Base-by-base conservation (phyloP, 2,797 vertebrate species). In the Sphenopsis melanotis region DNA sequence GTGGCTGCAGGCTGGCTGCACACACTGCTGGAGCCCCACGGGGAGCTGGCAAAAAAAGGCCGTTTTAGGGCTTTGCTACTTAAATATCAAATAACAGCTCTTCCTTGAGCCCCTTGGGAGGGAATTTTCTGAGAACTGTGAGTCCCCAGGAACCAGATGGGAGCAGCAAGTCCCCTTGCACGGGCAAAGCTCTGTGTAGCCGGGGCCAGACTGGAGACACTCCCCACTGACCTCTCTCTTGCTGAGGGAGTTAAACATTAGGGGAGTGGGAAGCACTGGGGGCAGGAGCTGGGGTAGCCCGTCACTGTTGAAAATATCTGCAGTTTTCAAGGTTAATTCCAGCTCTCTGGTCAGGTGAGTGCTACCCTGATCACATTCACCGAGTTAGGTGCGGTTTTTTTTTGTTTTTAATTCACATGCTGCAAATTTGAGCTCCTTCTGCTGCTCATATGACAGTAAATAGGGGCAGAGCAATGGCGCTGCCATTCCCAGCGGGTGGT, bases 191-290 rank as follows among this genome's bases (percentile, higher is more conserved):
- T 61, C 37, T 30, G 23, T 8, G 6, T 4, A 13, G 24, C 61
- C 0, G 0, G 7, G n/a, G 16, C 37, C 0, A 2, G 39, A 9
- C 20, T 22, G 49, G 30, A 55, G 49, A n/a, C 6, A 10, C 19
- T 56, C 42, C 8, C 12, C 2, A 2, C 32, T 10, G 56, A 30
- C 2, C 0, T 32, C 46, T 11, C 39, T 20, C n/a, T 37, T 17
- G 12, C 26, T 2, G 5, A 8, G 8, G 10, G 0, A 3, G 6
- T 42, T 30, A 44, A 72, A 30, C 7, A 32, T 7, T 2, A 7
- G n/a, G 46, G 68, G 15, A 30, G 21, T 0, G 8, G 53, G 44
- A 41, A 46, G 15, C 2, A 5, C 56, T 41, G 49, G 19, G 72
- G 44, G 44, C n/a, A 36, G 66, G 52, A 77, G 30, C 66, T 11